phyloP scores from a whole-genome alignment of 35 echinoderm and acorn worm species.

The Amphiura filiformis region DNA sequence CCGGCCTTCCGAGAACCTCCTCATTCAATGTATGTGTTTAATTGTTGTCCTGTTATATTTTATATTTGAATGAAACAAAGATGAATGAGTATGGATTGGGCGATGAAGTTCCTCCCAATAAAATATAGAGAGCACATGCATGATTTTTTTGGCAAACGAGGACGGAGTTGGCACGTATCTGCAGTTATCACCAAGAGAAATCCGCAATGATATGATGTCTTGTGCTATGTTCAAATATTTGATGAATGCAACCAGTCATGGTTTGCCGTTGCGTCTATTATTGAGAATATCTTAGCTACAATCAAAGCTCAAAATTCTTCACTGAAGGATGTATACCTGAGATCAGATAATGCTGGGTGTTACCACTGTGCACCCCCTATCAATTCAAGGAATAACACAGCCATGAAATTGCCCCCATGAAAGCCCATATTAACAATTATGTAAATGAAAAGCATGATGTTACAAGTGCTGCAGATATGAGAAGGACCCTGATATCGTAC shows the following conservation, averaged over 20 bases:
- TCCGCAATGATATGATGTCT: neutral
- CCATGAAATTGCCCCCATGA: conserved; percentile 38
- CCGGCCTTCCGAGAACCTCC: no score
- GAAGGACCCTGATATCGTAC: neutral
- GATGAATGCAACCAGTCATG: neutral
- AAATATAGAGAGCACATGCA: neutral
- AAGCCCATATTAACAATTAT: conserved; percentile 2
- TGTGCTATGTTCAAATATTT: neutral
- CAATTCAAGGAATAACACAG: neutral
- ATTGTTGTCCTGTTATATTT: no score
- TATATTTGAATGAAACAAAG: no score
- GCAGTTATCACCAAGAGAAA: neutral
- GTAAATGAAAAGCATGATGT: conserved; percentile 38
- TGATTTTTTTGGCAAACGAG: neutral
- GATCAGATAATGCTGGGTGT: conserved; percentile 28
- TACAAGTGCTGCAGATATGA: conserved; percentile 29
- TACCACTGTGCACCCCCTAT: conserved; percentile 24
- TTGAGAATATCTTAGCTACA: neutral
- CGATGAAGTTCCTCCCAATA: neutral
- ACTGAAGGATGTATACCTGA: neutral
- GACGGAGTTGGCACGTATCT: neutral
- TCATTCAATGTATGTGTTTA: no score
- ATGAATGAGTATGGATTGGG: conserved; percentile 6
- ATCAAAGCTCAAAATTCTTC: neutral
- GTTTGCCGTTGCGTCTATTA: neutral